Evolutionary conservation across 2,113 vertebrate genomes (phyloP), one percentile per base, ranked within the genome.

Genomic region (Coreoperca whiteheadi): DNA sequence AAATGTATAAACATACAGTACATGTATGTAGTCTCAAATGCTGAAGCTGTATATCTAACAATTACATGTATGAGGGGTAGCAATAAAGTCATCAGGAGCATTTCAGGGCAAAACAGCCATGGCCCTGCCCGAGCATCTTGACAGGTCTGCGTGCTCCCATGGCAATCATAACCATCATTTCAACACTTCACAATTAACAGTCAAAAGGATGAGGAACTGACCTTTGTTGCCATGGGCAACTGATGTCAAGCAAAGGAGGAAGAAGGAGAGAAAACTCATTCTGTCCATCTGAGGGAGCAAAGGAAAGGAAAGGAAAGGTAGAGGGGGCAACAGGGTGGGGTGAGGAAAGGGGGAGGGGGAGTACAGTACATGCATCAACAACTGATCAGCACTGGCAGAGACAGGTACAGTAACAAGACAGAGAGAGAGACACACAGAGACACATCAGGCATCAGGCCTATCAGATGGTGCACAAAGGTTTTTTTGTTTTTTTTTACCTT

Each of bases 181-280:
- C 77, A 86, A 82, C 77, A 87, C 84, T 72, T 89, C 68, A 92
- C 87, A 79, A 88, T 91, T 75, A 91, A 91, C 88, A 90, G 67
- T 91, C 74, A 89, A 87, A 90, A 90, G 82, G 91, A 94, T 61
- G 88, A 91, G 84, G 74, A 90, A 95, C 96, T 96, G 94, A 96
- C 96, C 96, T 96, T 96, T 96, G 96, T 95, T 96, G 94, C 96
- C 91, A 94, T 32, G 87, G 92, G 94, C 95, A 95, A 95, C 93
- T 64, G 94, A 95, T 95, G 95, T 94, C 94, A 96, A 95, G 94
- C 95, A 96, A 94, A 96, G 93, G 89, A 96, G 92, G 90, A 95
- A 92, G 89, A 95, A 94, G 91, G 94, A 94, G 94, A 96, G 93
- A 93, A 94, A 94, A 93, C 89, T 93, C 93, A 96, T 95, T 95